phyloP scores from a whole-genome alignment of 2,888 invertebrate species.

The Ceramica pisi region DNA sequence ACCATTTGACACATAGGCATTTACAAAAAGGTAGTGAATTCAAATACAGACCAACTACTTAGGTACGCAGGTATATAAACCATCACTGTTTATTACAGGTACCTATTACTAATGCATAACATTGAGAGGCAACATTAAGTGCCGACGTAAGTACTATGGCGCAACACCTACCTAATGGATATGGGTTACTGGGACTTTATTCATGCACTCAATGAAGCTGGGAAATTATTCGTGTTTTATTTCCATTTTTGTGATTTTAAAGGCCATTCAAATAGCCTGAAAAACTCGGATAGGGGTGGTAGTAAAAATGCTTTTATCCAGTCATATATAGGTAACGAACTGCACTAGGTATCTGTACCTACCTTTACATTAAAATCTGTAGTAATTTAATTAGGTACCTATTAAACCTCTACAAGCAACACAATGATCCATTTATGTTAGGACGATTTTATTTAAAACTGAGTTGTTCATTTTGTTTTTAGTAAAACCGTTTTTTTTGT shows the following conservation, averaged over 20 bases:
- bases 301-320: conserved; percentile 53
- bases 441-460: not conserved
- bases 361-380: not conserved
- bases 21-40: conserved; percentile 5
- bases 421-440: not conserved
- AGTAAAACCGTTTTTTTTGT: too few species aligned
- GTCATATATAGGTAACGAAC: not conserved
- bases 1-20: not conserved
- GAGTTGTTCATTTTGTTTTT: too few species aligned
- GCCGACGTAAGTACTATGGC: conserved; percentile 26
- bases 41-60: conserved; percentile 18
- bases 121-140: conserved; percentile 40
- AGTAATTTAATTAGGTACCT: not conserved
- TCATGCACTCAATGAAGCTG: conserved; percentile 33
- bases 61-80: conserved; percentile 22
- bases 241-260: conserved; percentile 25
- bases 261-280: conserved; percentile 8
- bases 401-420: not conserved
- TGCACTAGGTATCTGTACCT: not conserved
- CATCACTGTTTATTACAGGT: conserved; percentile 60
- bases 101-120: conserved; percentile 58
- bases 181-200: conserved; percentile 58
- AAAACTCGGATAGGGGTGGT: conserved; percentile 10
- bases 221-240: conserved; percentile 39
- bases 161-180: conserved; percentile 52